Evolutionary conservation across 2,888 invertebrate genomes (phyloP), one percentile per base, ranked within the genome.

Genomic region (Thera britannica): DNA sequence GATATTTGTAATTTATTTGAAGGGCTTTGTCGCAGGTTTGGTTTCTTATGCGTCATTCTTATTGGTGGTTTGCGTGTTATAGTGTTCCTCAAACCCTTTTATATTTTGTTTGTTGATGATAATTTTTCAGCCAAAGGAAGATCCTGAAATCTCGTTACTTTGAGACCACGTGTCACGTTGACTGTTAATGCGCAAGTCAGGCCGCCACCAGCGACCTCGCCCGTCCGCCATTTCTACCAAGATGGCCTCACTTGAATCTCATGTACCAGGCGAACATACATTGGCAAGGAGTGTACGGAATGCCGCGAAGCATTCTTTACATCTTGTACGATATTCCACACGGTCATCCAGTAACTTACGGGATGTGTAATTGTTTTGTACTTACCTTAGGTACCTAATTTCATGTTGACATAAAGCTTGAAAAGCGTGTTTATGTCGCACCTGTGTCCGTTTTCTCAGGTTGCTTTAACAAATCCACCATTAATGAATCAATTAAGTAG

Each of bases 191-290:
- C 49, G 63, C 65, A 67, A 68, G 71, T 64, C 63, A 59, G 62
- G 71, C 57, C 67, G 59, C 55, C 23, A 23, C 23, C 23, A 60
- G 52, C 9, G 9, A 46, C 44, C 6, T 5, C 58, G 60, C 58
- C 58, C 64, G 68, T 48, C 58, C 65, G 72, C 63, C 68, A 66
- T 73, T 78, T 79, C 79, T 77, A 72, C 66, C 73, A 91, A 91
- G 91, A 92, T 92, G 92, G 92, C 93, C 93, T 90, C 92, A 90
- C 88, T 88, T 92, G 91, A 92, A 90, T 92, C 90, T 83, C 83
- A 66, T 68, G 58, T 74, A 92, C 90, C 77, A 89, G 90, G 93
- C 69, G 49, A 75, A 56, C 88, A 92, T 85, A 73, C 82, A 67
- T 7, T 23, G 34, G 11, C 2, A 69, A 70, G 77, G 68, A 68